Evolutionary conservation across 2,888 invertebrate genomes (phyloP), one percentile per base, ranked within the genome.

Genomic region (Drosophila borborema): DNA sequence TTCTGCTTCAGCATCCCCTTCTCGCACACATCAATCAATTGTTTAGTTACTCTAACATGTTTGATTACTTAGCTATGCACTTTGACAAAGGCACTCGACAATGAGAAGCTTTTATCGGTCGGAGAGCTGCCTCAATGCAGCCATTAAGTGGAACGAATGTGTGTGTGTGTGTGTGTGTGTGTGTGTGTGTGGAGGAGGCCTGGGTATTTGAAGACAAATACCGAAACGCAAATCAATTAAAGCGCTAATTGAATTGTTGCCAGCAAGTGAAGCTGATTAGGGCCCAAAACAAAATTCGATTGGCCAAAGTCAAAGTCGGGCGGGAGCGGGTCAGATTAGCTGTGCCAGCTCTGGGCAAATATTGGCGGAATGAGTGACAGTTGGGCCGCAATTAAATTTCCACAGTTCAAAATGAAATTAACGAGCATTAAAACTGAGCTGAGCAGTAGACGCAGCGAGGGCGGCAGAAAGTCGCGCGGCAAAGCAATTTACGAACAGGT

Each of bases 181-280:
- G 18, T 12, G 18, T 34, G 12, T 51, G 40, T 16, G 34, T 28
- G 18, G n/a, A n/a, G 2, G 10, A 14, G 20, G 20, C 14, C 2
- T 28, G 10, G 16, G 28, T 18, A n/a, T 43, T 9, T 41, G 43
- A 28, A 80, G 70, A 74, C 70, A 74, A 74, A 78, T 55, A 72
- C 59, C 69, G 41, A 56, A 84, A 74, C 58, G 82, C 77, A 82
- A 85, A 85, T 82, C 85, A 82, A 82, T 82, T 82, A 85, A 72
- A 63, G 63, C 72, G 61, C 77, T 85, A 85, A 82, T 82, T 72
- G 76, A 85, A 77, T 82, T 85, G 74, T 73, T 80, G 64, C 12
- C 31, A 67, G 40, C 46, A 46, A 63, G 41, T 53, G 53, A 61
- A 60, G 66, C 67, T 80, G 83, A 81, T 81, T 82, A 82, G 68